A percentile compares a stretch with the other conserved stretches of the same genome.
phyloP scores from a whole-genome alignment of 2,888 invertebrate species.

The Agelastica alni region DNA sequence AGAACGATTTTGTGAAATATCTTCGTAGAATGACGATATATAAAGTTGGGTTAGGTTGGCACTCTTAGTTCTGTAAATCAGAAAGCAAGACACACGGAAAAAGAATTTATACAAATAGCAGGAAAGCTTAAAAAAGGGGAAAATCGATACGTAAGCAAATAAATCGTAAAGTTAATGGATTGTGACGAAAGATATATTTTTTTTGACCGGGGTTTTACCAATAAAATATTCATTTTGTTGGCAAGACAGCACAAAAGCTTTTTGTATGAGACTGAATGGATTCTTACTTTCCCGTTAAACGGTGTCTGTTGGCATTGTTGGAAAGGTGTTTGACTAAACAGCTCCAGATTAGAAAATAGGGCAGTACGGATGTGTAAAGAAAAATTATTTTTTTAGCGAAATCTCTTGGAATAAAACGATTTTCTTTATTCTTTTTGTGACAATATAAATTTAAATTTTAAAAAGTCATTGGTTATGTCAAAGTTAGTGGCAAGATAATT shows the following conservation, averaged over 20 bases:
- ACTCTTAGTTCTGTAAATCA: slow-evolving; percentile 3
- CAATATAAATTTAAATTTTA: no score
- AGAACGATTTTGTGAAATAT: no score
- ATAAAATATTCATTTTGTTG: slow-evolving; percentile 19
- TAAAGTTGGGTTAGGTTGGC: no score
- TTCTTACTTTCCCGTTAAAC: slow-evolving; percentile 3
- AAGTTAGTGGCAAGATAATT: no score
- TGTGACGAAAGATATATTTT: slow-evolving; percentile 12
- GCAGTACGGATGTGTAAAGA: no score
- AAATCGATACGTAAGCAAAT: slow-evolving; percentile 16
- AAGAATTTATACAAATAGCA: slow-evolving; percentile 10
- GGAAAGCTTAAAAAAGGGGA: background rate
- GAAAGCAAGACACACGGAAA: background rate
- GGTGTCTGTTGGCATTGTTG: slow-evolving; percentile 3
- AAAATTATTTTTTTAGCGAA: no score
- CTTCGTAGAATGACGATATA: no score
- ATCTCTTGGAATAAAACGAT: no score
- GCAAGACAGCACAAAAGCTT: slow-evolving; percentile 6
- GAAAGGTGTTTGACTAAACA: slow-evolving; percentile 7
- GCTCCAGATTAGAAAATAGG: background rate
- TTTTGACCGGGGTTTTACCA: slow-evolving; percentile 12
- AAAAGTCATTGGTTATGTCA: no score
- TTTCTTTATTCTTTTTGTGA: no score
- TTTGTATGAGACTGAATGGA: slow-evolving; percentile 4
- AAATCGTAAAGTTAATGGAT: slow-evolving; percentile 11